Conservation (phyloP, 2,888 invertebrate species). For the Choreutis nemorana region DNA sequence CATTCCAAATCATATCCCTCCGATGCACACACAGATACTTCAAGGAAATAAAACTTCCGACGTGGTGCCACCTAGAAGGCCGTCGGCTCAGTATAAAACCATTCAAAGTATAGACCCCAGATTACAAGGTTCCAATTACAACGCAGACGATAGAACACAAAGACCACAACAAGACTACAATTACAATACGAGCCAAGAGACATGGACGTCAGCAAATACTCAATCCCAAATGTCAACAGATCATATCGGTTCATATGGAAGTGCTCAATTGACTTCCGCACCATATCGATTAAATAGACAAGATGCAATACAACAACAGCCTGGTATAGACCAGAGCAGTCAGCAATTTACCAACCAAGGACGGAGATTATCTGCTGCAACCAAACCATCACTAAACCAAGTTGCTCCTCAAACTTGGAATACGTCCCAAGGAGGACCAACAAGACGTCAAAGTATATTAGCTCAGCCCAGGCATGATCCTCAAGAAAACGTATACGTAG, state of each 20-base stretch:
- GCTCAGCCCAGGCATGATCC: constrained; percentile 40
- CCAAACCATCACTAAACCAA: constrained; percentile 35
- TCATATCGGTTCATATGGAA: constrained; percentile 28
- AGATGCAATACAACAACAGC: constrained; percentile 34
- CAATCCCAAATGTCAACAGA: constrained; percentile 34
- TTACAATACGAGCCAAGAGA: constrained; percentile 38
- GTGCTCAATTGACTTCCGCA: constrained; percentile 23
- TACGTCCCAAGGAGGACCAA: constrained; percentile 27
- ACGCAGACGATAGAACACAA: constrained; percentile 35
- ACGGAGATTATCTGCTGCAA: constrained; percentile 36
- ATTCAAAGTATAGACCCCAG: constrained; percentile 34
- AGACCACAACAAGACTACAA: constrained; percentile 37
- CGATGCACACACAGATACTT: constrained; percentile 57
- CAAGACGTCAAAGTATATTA: constrained; percentile 44
- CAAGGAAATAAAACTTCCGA: constrained; percentile 50
- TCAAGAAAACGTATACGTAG: constrained; percentile 34
- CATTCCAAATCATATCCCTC: constrained; percentile 66
- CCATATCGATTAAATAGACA: constrained; percentile 33
- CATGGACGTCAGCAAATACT: constrained; percentile 30
- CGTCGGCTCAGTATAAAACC: constrained; percentile 42
- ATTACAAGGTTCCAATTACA: constrained; percentile 40
- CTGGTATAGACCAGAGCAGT: constrained; percentile 40
- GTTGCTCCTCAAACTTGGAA: constrained; percentile 38
- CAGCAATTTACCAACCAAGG: constrained; percentile 42
- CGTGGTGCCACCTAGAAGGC: constrained; percentile 49